These are phyloP conservation scores for Hystrix cristata DNA, from an alignment of 2,113 vertebrate genomes.

Conservation along the genomic window DNA sequence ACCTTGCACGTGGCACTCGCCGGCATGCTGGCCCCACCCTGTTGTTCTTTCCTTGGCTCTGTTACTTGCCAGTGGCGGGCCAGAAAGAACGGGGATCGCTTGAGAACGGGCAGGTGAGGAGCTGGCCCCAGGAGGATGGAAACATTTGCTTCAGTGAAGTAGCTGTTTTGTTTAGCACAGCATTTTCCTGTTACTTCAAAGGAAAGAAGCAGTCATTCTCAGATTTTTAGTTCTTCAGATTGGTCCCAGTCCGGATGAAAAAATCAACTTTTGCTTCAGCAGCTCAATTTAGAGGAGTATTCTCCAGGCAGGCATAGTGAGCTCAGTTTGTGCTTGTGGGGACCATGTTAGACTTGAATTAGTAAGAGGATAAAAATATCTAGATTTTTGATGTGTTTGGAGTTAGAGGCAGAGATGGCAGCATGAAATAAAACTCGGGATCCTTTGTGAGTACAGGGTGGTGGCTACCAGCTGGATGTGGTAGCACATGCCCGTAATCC, in stretches of 20 bases:
- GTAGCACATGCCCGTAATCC: neutral
- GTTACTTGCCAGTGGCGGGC: neutral
- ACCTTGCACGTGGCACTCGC: neutral
- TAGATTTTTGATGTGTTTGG: neutral
- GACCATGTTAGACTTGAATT: neutral
- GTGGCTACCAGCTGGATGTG: neutral
- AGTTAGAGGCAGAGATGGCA: neutral
- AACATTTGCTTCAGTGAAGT: neutral
- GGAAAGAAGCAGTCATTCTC: neutral
- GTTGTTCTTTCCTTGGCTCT: neutral
- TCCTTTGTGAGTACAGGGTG: neutral
- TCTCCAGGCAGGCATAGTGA: neutral
- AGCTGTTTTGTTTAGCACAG: neutral
- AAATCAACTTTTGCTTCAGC: neutral
- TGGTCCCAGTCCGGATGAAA: neutral
- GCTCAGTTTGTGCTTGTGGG: neutral
- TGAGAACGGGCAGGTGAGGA: neutral
- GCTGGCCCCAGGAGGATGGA: neutral
- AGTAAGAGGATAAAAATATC: neutral
- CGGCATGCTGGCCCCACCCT: neutral
- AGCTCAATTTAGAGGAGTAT: neutral
- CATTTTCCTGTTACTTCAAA: slow-evolving; percentile 24
- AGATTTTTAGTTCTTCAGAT: neutral
- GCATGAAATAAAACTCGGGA: neutral
- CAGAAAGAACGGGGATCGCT: neutral